Conservation (phyloP, 2,113 vertebrate species). For the Gnathochromis pfefferi region DNA sequence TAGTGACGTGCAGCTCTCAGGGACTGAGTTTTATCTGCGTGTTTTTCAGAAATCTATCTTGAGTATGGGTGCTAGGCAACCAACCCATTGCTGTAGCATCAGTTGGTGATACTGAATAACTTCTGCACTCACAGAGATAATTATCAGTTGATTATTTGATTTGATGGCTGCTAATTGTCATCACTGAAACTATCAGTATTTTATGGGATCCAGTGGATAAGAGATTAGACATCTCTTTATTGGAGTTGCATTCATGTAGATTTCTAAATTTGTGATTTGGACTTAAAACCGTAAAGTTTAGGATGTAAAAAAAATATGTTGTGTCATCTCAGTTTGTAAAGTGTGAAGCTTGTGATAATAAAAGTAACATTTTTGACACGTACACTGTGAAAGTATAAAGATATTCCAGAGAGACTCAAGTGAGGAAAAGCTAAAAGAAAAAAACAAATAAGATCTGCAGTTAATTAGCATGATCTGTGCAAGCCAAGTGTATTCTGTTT, state of each 20-base stretch:
- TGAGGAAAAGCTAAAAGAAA: not conserved
- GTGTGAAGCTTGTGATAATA: not conserved
- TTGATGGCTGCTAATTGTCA: not conserved
- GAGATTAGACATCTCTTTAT: not conserved
- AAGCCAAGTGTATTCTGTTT: not conserved
- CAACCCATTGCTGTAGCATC: not conserved
- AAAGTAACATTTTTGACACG: not conserved
- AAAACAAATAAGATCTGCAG: not conserved
- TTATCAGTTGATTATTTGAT: not conserved
- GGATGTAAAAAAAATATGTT: accelerated
- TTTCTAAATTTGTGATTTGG: not conserved
- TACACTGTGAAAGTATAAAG: not conserved
- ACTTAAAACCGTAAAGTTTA: not conserved
- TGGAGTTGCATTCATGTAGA: not conserved
- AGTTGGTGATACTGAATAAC: not conserved
- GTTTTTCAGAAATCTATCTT: not conserved
- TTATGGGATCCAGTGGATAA: not conserved
- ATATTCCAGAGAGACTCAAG: not conserved
- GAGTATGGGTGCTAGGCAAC: not conserved
- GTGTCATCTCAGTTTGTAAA: not conserved
- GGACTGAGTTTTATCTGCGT: not conserved
- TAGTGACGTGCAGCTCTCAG: not conserved
- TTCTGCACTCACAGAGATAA: not conserved
- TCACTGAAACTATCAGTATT: not conserved
- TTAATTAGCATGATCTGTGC: not conserved